Base-by-base conservation (phyloP, 1,140 invertebrate species). In the Papilio glaucus region DNA sequence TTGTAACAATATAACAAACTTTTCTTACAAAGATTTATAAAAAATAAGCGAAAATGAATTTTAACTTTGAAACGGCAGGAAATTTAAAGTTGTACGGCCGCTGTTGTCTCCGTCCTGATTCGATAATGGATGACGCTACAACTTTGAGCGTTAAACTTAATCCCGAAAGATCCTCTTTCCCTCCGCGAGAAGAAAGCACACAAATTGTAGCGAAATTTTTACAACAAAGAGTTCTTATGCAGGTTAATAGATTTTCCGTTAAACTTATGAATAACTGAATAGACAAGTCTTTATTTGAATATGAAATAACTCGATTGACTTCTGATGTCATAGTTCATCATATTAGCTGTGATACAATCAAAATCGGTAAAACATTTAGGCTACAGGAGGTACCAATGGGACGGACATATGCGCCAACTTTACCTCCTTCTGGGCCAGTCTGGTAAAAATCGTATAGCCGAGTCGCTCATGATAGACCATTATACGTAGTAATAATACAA, bases 201-300 rank as follows among this genome's bases (percentile, higher is more conserved):
- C 49, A 53, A 53, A 53, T 10, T 53, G 49, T 53, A 12, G 29
- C 49, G 24, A 18, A 57, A 9, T 49, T 57, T 18, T 57, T 57
- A 57, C 21, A 57, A 57, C 21, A 57, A 57, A 3, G 21, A 57
- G 49, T 57, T 26, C 7, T 57, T 8, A 57, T 24, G 18, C 8
- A 18, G 7, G n/a, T 71, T 60, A 38, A 39, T 68, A 45, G 21
- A 67, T 7, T 70, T 92, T 42, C 4, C 15, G 12, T 4, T 12
- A 5, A 42, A 33, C 29, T 3, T 6, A 33, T 33, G 29, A 33
- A 33, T 6, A 6, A 3, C 6, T 33, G 29, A 33, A 33, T 3
- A 33, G 6, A 33, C 29, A 33, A 3, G 29, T 33, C 29, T n/a
- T n/a, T n/a, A n/a, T n/a, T n/a, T n/a, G n/a, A n/a, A n/a, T n/a